Conservation (phyloP, 92 coral and sea anemone genomes). For the Zoanthus sociatus region DNA sequence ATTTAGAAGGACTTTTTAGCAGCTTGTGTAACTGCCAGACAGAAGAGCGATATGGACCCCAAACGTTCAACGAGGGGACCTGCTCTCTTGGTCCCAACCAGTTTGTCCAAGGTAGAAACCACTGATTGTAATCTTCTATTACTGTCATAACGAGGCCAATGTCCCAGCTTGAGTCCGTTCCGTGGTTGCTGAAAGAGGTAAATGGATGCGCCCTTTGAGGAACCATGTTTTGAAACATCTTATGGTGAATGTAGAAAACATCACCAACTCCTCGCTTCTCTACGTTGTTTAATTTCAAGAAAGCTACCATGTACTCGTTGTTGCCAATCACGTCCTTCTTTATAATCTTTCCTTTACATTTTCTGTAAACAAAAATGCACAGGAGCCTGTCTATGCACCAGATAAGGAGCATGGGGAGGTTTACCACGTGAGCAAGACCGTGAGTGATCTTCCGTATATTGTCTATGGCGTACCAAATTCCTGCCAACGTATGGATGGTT, state of each 20-base stretch:
- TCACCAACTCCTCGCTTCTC: slow-evolving; percentile 51
- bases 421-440: slow-evolving; percentile 59
- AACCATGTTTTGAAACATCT: slow-evolving; percentile 15
- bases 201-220: slow-evolving; percentile 73
- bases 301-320: slow-evolving; percentile 56
- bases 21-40: slow-evolving; percentile 47
- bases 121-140: slow-evolving; percentile 52
- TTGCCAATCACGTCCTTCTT: slow-evolving; percentile 50
- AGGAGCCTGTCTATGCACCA: slow-evolving; percentile 67
- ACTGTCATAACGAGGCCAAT: slow-evolving; percentile 61
- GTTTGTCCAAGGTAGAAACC: slow-evolving; percentile 60
- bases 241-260: slow-evolving; percentile 47
- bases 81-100: slow-evolving; percentile 53
- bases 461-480: slow-evolving; percentile 65
- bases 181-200: slow-evolving; percentile 59
- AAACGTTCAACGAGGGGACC: slow-evolving; percentile 16
- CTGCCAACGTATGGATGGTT: slow-evolving; percentile 55
- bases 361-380: slow-evolving; percentile 54
- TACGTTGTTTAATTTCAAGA: slow-evolving; percentile 32
- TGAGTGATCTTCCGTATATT: slow-evolving; percentile 70
- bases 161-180: slow-evolving; percentile 61
- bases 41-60: slow-evolving; percentile 74
- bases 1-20: slow-evolving; percentile 13
- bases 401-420: slow-evolving; percentile 59
- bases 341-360: slow-evolving; percentile 39